phyloP scores from a whole-genome alignment of 2,888 invertebrate genomes.

The Archips xylosteana region DNA sequence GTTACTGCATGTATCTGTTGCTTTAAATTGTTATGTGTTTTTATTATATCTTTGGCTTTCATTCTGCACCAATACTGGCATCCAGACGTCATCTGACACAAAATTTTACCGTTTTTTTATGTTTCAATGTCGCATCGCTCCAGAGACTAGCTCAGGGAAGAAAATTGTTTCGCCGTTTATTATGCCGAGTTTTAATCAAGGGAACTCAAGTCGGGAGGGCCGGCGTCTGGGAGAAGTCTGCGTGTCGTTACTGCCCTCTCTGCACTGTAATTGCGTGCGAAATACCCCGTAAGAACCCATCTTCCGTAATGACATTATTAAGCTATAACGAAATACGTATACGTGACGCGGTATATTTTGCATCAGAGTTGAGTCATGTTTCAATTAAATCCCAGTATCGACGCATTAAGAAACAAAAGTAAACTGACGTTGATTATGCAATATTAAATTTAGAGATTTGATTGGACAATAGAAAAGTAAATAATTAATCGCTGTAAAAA shows the following conservation, averaged over 20 bases:
- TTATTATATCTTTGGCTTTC: neutral
- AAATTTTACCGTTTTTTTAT: conserved; percentile 50
- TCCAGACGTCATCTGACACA: neutral
- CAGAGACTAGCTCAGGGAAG: conserved; percentile 56
- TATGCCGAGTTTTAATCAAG: conserved; percentile 83
- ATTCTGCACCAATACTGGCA: neutral
- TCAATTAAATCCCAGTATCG: no score
- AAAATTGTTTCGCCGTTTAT: conserved; percentile 75
- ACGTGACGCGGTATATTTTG: neutral
- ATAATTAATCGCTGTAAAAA: neutral
- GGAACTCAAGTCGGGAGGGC: conserved; percentile 61
- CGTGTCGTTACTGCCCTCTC: conserved; percentile 56
- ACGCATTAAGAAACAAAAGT: no score
- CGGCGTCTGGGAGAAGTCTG: conserved; percentile 69
- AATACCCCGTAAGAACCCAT: conserved; percentile 62
- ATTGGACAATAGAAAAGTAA: neutral
- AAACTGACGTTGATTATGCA: no score
- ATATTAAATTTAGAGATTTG: no score
- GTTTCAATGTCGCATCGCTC: conserved; percentile 74
- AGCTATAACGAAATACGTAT: conserved; percentile 14
- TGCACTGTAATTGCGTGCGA: conserved; percentile 71
- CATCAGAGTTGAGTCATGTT: neutral
- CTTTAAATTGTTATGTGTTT: neutral
- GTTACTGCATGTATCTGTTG: neutral
- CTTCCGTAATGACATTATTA: conserved; percentile 17